These are phyloP conservation scores for Marmota monax DNA, from an alignment of 2,113 vertebrate species.

Conservation along the genomic window DNA sequence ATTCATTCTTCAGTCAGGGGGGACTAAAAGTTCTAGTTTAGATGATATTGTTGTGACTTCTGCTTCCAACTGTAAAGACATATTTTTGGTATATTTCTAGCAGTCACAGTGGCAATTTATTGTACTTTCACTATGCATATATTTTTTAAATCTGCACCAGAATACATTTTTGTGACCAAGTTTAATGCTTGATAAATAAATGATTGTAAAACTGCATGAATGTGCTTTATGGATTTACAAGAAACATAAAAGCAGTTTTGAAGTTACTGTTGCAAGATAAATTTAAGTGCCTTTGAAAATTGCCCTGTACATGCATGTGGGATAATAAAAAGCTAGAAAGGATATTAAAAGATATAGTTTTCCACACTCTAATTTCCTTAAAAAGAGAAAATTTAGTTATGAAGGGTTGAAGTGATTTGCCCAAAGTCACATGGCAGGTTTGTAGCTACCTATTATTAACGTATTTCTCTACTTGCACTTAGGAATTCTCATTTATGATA, in stretches of 20 bases:
- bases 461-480: neutral
- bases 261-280: conserved; percentile 56
- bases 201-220: neutral
- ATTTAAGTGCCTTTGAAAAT: conserved; percentile 43
- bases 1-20: neutral
- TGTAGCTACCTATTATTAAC: neutral
- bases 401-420: neutral
- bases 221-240: conserved; percentile 46
- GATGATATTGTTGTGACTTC: neutral
- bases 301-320: neutral
- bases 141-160: conserved; percentile 36
- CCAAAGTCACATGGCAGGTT: neutral
- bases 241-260: conserved; percentile 40
- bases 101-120: neutral
- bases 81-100: neutral
- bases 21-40: neutral
- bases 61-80: neutral
- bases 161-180: conserved; percentile 13
- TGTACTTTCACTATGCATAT: neutral
- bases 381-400: neutral
- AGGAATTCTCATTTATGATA: neutral
- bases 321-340: neutral
- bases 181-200: conserved; percentile 62
- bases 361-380: neutral
- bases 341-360: neutral